Evolutionary conservation across 2,888 invertebrate genomes (phyloP), one percentile per base, ranked within the genome.

Genomic region (Smittia sp.): DNA sequence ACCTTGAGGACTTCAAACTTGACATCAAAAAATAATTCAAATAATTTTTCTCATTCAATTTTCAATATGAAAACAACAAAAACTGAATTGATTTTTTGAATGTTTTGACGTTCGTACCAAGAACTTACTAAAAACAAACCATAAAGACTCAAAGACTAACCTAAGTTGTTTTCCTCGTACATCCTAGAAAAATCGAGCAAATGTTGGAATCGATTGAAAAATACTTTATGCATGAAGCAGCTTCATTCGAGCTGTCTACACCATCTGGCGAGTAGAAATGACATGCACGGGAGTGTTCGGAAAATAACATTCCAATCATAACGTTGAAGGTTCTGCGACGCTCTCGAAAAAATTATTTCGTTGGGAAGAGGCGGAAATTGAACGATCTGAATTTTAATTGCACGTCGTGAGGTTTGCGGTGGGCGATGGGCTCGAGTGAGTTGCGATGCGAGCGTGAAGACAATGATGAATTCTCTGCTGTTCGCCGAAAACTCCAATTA

Each of bases 171-270:
- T n/a, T n/a, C n/a, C n/a, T n/a, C n/a, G n/a, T n/a, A n/a, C n/a
- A n/a, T n/a, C n/a, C n/a, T n/a, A 62, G 22, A n/a, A 62, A 62
- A 18, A 62, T 54, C 54, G 54, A 54, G 7, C 18, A 6, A 54
- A 15, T 6, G 7, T 54, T 11, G 0, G 38, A 66, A 65, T 65
- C 63, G 63, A 65, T 65, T 65, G 63, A 1, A 13, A 27, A 39
- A 66, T 66, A 66, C 25, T 15, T 46, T 68, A 68, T 68, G 68
- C 68, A 68, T 68, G 68, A 68, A 41, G 22, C 68, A 46, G 68
- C 46, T 68, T 25, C n/a, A n/a, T n/a, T n/a, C n/a, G n/a, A n/a
- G n/a, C n/a, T n/a, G n/a, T n/a, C n/a, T n/a, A n/a, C 41, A 24
- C 41, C 68, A 68, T 32, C 38, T 68, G 68, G 24, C 46, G 25